Evolutionary conservation across 2,888 invertebrate genomes (phyloP).

Genomic region (Ophion ventricosus): DNA sequence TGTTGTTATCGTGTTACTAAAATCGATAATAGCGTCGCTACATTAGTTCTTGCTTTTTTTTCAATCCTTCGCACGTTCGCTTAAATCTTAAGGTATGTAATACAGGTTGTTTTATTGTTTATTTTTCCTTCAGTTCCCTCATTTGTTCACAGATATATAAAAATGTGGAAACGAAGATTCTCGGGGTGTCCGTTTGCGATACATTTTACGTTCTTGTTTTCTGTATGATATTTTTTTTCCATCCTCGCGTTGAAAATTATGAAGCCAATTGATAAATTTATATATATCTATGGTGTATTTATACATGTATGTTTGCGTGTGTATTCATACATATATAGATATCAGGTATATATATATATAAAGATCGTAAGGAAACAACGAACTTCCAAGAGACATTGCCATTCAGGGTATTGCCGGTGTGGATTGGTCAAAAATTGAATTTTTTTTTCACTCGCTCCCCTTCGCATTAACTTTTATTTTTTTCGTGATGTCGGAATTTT

Average conservation of each 20-base stretch:
- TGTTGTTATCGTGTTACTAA: conserved; percentile 73
- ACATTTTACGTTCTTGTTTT: conserved; percentile 63
- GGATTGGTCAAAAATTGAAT: conserved; percentile 82
- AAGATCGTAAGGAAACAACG: conserved; percentile 66
- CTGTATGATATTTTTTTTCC: conserved; percentile 54
- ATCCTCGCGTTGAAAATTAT: conserved; percentile 55
- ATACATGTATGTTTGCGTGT: conserved; percentile 18
- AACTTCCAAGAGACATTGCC: conserved; percentile 84
- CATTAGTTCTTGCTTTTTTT: conserved; percentile 73
- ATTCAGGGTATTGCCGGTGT: conserved; percentile 90
- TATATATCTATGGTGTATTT: conserved; percentile 27
- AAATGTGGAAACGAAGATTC: conserved; percentile 81
- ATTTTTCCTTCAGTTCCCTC: conserved; percentile 62
- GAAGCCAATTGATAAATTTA: conserved; percentile 46
- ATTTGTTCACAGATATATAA: conserved; percentile 79
- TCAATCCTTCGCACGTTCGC: conserved; percentile 79
- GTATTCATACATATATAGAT: conserved; percentile 23
- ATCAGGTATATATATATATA: conserved; percentile 57
- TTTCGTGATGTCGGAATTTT: conserved; percentile 21
- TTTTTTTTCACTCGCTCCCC: conserved; percentile 66
- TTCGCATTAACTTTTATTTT: conserved; percentile 9
- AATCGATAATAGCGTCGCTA: conserved; percentile 71
- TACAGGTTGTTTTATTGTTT: conserved; percentile 80
- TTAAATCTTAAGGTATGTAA: conserved; percentile 81
- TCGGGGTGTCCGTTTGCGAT: conserved; percentile 74